Evolutionary conservation across 2,888 invertebrate species (phyloP).

Genomic region (Spisula solida): DNA sequence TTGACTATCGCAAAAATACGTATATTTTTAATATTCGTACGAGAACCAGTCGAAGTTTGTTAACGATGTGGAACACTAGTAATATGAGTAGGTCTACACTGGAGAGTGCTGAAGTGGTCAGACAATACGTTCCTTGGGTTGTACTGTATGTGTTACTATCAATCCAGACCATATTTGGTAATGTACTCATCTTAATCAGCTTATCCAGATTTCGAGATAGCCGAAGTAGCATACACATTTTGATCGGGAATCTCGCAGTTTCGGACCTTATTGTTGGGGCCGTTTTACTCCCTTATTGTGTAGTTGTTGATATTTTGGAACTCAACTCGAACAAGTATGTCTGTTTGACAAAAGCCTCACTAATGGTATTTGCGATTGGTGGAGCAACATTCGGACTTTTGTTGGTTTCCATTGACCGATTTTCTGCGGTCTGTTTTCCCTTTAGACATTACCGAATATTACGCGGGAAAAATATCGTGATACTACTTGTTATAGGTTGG

Average conservation of each 20-base stretch:
- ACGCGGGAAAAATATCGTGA: constrained; percentile 35
- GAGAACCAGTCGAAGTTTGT: background rate
- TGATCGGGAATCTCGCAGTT: constrained; percentile 60
- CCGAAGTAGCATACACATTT: constrained; percentile 50
- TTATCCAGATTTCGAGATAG: constrained; percentile 35
- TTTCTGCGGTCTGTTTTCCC: constrained; percentile 58
- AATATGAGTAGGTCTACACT: background rate
- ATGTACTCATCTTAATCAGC: constrained; percentile 49
- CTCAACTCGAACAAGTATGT: constrained; percentile 55
- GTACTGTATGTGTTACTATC: constrained; percentile 44
- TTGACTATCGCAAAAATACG: too few relatives aligned
- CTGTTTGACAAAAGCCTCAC: constrained; percentile 51
- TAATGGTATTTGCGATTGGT: constrained; percentile 55
- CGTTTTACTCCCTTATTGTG: constrained; percentile 53
- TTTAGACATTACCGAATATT: constrained; percentile 35
- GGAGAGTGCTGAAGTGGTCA: background rate
- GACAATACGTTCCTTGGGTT: constrained; percentile 31
- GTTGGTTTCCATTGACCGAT: constrained; percentile 58
- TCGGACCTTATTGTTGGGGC: constrained; percentile 60
- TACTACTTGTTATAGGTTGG: constrained; percentile 54
- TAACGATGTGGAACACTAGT: background rate
- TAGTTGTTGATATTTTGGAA: constrained; percentile 37
- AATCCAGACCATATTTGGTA: constrained; percentile 51
- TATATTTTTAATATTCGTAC: too few relatives aligned
- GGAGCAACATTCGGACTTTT: constrained; percentile 51